Base-by-base conservation (phyloP, 1,140 invertebrate genomes). In the Aleiodes sp. region DNA sequence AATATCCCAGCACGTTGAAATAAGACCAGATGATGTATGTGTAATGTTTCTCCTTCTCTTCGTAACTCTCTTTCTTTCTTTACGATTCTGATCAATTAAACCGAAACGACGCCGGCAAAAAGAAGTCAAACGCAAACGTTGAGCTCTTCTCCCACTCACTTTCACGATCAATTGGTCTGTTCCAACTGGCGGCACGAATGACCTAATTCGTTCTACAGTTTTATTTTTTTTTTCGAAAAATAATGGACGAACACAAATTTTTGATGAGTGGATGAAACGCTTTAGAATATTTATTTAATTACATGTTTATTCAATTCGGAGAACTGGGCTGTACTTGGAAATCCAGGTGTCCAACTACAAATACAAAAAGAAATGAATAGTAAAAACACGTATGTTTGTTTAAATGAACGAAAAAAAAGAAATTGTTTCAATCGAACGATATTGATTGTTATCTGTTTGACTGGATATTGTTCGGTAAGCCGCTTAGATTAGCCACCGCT, bases 1-100 rank as follows among this genome's bases (percentile, higher is more conserved):
- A 78, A 78, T 66, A 73, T 65, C 70, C n/a, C n/a, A n/a, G 62
- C 70, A 73, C 76, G 72, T 72, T 69, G 68, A 72, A 73, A 70
- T 56, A 29, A 59, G 60, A 64, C 52, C 57, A 26, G 61, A 65
- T 57, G 66, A 57, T 43, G 41, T 61, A 56, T 28, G 46, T 37
- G 31, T 31, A 7, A 19, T 29, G 12, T n/a, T 63, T 70, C 61
- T 65, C 65, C 39, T 71, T 71, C 52, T 68, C 57, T 66, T 56
- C 33, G 8, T 64, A 10, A 26, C 67, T 61, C 35, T 43, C 56
- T 68, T 33, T 62, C 24, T 46, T 28, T 61, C 57, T 52, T 29
- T 64, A 14, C 63, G 46, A 60, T 56, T 65, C 59, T 56, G 62
- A 70, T 65, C 59, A 68, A 62, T 61, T 62, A 64, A 70, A 52